Base-by-base conservation (phyloP, 2,797 vertebrate genomes). In the Scleropages formosus region DNA sequence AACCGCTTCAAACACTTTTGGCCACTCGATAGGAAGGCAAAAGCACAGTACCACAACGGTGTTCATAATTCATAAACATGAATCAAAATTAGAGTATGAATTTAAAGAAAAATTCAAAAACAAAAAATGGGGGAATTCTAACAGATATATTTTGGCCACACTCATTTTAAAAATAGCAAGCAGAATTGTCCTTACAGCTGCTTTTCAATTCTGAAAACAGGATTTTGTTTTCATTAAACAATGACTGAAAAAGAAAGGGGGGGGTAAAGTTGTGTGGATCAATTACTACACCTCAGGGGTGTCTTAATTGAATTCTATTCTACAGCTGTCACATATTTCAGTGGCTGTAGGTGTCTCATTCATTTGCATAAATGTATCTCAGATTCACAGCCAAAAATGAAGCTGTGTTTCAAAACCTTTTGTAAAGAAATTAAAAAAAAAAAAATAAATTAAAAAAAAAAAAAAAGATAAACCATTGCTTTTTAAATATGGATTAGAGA, bases 101-200 rank as follows among this genome's bases (percentile, higher is more conserved):
- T 7, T 7, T 39, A 66, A 66, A 62, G 62, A 24, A 73, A 24
- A 22, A 8, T 15, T 49, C 18, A 62, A 31, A 73, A 44, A n/a
- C 13, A 12, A 60, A 62, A 73, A 49, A 4, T n/a, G 1, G 12
- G 64, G n/a, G 0, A 12, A 27, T n/a, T 9, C 16, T 44, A 11
- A 16, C 20, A 27, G 6, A 7, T 8, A 2, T 44, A 3, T 39
- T 85, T 87, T 77, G 85, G n/a, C 13, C 31, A 44, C 66, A 79
- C 79, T 80, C 83, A 85, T 81, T 81, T 81, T 85, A 89, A 84
- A 92, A 92, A 92, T 89, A 91, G 88, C 88, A 78, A 76, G 78
- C 89, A 89, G 89, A 91, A 85, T 90, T 88, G 89, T 64, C 78
- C 84, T 85, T 87, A 83, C 84, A 85, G 87, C 88, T 85, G 87